Evolutionary conservation across 2,888 invertebrate species (phyloP).

Genomic region (Eupithecia insigniata): DNA sequence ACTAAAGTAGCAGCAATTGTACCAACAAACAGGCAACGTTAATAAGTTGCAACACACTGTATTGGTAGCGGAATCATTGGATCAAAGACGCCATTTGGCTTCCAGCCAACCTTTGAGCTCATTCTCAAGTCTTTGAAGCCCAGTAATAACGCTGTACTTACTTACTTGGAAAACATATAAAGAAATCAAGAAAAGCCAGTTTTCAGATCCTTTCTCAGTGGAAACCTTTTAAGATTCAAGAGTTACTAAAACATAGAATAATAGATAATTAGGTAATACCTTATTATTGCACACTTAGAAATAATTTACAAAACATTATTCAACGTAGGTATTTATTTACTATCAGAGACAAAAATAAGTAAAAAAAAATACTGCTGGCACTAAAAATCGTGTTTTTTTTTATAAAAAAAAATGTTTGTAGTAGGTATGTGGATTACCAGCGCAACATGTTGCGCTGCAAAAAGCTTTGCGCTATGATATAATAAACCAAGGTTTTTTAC

Average conservation of each 20-base stretch:
- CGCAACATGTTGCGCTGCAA: no score
- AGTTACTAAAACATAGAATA: not conserved
- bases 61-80: conserved; percentile 36
- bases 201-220: not conserved
- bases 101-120: conserved; percentile 41
- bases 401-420: no score
- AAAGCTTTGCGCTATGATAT: no score
- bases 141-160: not conserved
- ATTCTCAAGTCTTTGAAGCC: conserved; percentile 20
- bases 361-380: no score
- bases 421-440: no score
- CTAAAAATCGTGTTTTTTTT: no score
- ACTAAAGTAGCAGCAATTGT: not conserved
- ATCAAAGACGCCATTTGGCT: conserved; percentile 46
- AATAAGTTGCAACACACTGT: no score
- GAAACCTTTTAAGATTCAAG: not conserved
- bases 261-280: no score
- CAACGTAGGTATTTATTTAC: no score
- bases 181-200: not conserved
- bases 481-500: not conserved
- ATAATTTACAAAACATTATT: no score
- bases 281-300: no score
- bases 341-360: no score
- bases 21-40: not conserved
- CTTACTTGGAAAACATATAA: conserved; percentile 8